A percentile compares a stretch with the other conserved stretches of the same genome.
Evolutionary conservation across 2,888 invertebrate genomes (phyloP).

Genomic region (Leptopilina myrica): DNA sequence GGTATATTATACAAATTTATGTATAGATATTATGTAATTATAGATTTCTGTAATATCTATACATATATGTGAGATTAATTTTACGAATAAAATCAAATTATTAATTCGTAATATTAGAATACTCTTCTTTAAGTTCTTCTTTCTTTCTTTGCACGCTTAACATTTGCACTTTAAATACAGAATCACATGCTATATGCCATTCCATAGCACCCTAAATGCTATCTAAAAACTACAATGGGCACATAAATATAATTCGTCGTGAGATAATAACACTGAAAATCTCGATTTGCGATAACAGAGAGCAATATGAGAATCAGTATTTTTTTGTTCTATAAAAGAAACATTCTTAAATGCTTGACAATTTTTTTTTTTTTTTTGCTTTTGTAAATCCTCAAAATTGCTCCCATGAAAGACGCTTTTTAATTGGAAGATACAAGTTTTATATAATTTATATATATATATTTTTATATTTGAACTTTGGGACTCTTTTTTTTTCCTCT

Average conservation of each 20-base stretch:
- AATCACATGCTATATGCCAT: constrained; percentile 73
- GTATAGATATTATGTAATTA: constrained; percentile 49
- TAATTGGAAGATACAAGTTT: constrained; percentile 22
- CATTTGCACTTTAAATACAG: constrained; percentile 73
- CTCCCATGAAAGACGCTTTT: constrained; percentile 6
- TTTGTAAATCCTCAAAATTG: constrained; percentile 2
- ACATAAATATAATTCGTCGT: constrained; percentile 39
- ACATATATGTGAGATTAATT: constrained; percentile 51
- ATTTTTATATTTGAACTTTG: constrained; percentile 8
- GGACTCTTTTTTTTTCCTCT: background rate
- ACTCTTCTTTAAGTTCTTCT: constrained; percentile 61
- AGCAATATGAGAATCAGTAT: constrained; percentile 10
- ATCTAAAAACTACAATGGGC: constrained; percentile 35
- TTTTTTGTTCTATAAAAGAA: background rate
- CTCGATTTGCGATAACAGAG: constrained; percentile 15
- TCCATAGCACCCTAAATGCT: constrained; percentile 65
- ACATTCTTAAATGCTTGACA: constrained; percentile 32
- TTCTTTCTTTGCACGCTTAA: constrained; percentile 66
- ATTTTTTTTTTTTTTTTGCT: background rate
- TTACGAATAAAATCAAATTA: constrained; percentile 61
- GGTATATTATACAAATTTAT: constrained; percentile 58
- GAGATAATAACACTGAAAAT: constrained; percentile 27
- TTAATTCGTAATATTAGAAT: constrained; percentile 70
- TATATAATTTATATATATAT: background rate
- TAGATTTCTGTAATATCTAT: constrained; percentile 48